Evolutionary conservation across 2,888 invertebrate species (phyloP).

Genomic region (Liodrosophila aerea): DNA sequence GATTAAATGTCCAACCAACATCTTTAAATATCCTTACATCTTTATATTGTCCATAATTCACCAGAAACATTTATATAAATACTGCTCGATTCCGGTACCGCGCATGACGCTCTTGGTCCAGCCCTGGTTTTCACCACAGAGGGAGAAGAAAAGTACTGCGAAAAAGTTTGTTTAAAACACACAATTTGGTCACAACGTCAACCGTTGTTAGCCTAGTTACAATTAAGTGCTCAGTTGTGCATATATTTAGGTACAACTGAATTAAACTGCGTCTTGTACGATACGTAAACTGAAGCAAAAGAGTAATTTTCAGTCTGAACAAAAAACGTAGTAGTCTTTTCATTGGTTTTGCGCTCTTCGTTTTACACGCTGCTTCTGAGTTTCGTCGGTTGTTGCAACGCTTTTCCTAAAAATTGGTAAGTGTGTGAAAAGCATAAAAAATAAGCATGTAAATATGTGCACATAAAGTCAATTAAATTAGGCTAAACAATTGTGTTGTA

Average conservation of each 20-base stretch:
- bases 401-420: slow-evolving; percentile 66
- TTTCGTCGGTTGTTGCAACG: slow-evolving; percentile 53
- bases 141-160: slow-evolving; percentile 64
- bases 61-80: slow-evolving; percentile 24
- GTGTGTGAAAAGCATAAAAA: slow-evolving; percentile 35
- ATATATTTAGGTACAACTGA: slow-evolving; percentile 30
- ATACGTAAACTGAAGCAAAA: slow-evolving; percentile 23
- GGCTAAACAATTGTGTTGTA: slow-evolving; percentile 35
- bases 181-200: slow-evolving; percentile 62
- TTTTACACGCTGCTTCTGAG: slow-evolving; percentile 66
- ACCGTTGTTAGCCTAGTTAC: slow-evolving; percentile 49
- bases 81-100: slow-evolving; percentile 44
- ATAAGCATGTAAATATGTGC: slow-evolving; percentile 18
- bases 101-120: slow-evolving; percentile 55
- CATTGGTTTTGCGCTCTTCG: slow-evolving; percentile 73
- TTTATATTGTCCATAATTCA: neutral
- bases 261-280: slow-evolving; percentile 23
- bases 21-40: neutral
- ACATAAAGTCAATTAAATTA: slow-evolving; percentile 13
- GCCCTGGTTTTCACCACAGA: slow-evolving; percentile 60
- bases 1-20: slow-evolving; percentile 2
- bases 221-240: slow-evolving; percentile 29
- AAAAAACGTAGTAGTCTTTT: slow-evolving; percentile 63
- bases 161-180: slow-evolving; percentile 63
- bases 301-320: slow-evolving; percentile 43